Base-by-base conservation (phyloP, 2,113 vertebrate genomes). In the Leucopternis melanops region DNA sequence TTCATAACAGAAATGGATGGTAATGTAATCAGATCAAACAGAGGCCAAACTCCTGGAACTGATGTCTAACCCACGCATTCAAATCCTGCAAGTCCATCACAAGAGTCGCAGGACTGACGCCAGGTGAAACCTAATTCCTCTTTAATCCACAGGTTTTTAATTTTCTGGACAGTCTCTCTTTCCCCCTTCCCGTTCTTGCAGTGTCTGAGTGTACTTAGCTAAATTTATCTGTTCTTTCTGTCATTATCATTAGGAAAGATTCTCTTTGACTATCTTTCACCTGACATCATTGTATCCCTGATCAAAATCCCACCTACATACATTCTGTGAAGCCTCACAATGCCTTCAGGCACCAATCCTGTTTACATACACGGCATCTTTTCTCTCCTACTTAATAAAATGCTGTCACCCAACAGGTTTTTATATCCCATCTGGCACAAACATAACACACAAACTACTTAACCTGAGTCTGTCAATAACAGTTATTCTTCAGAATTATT, bases 301-400 rank as follows among this genome's bases (percentile, higher is more conserved):
- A 61, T 85, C 78, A 95, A 92, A 87, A 88, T 65, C 38, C 95
- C 94, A 92, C 97, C 95, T 88, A 96, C 95, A 85, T 57, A 96
- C 94, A 87, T 95, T 96, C 95, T 97, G 95, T 87, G 88, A 96
- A 96, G 77, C 80, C 67, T 84, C 21, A 21, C 21, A 81, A 36
- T 89, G 82, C 72, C 73, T 95, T 78, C 86, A 93, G 78, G 84
- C 31, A 78, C 65, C 57, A 88, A 62, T 4, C 40, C 26, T 93
- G 57, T 94, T 95, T 94, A 94, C 40, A 69, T 34, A 70, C 8
- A 18, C 31, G 34, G 23, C 54, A 40, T 79, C 57, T 92, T 85
- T 94, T 87, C 77, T 87, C 54, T 96, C 42, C 19, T 5, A 8
- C 80, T 74, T 91, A 80, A 92, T 94, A 85, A 94, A 89, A 22